A percentile compares a stretch with the other conserved stretches of the same genome.
phyloP scores from a whole-genome alignment of 1,140 invertebrate genomes.

The Steinernema khuongi region DNA sequence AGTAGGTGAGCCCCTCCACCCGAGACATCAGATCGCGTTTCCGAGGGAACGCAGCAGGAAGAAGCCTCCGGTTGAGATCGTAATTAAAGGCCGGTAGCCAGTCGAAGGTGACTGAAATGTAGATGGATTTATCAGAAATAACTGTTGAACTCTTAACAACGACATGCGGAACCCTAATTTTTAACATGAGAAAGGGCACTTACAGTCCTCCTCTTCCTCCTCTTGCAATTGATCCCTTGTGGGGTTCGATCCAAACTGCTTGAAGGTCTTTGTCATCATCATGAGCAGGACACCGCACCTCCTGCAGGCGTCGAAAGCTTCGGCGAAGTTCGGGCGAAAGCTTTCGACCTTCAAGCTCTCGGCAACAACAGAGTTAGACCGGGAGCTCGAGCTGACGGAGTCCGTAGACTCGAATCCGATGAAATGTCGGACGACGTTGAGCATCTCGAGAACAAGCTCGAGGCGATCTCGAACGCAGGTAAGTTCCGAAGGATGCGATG shows the following conservation, averaged over 20 bases:
- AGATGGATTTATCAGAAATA: constrained; percentile 3
- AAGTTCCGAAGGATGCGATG: neutral
- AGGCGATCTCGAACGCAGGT: neutral
- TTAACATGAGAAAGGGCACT: too few species aligned
- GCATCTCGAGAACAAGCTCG: neutral
- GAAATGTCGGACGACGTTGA: neutral
- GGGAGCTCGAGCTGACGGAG: neutral
- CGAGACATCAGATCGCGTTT: constrained; percentile 4
- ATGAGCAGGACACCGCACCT: neutral
- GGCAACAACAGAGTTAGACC: too few species aligned
- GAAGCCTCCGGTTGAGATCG: constrained; percentile 1
- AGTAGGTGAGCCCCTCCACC: neutral
- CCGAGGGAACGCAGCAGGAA: constrained; percentile 17
- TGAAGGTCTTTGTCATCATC: neutral
- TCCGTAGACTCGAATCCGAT: neutral
- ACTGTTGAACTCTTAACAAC: constrained; percentile 8
- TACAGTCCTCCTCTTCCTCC: constrained; percentile 11
- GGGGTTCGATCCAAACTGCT: constrained; percentile 16
- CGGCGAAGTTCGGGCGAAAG: neutral
- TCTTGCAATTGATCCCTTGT: neutral
- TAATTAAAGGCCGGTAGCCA: constrained; percentile 17
- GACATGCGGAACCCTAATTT: too few species aligned
- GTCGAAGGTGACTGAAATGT: neutral
- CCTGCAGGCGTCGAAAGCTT: neutral
- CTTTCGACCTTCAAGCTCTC: too few species aligned